These are phyloP conservation scores for Elachura formosa DNA, from an alignment of 2,113 vertebrate genomes.

Conservation along the genomic window DNA sequence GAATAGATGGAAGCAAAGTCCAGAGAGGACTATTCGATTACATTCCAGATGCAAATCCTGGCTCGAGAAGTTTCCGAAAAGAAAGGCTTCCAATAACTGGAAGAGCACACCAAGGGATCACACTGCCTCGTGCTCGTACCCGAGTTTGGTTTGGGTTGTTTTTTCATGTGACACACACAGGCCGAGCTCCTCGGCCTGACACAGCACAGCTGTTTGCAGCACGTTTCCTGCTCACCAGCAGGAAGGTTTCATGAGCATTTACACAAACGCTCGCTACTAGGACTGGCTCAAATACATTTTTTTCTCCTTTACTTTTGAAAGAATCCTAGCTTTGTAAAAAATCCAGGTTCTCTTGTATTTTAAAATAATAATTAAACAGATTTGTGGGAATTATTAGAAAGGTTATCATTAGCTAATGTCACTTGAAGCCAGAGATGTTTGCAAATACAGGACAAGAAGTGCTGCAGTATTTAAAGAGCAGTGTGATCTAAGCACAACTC, in stretches of 20 bases:
- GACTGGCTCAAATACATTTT: neutral
- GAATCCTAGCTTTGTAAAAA: neutral
- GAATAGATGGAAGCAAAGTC: neutral
- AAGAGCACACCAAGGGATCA: neutral
- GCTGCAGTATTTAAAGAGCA: neutral
- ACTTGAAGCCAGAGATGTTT: neutral
- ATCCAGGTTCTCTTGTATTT: neutral
- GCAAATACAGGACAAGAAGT: neutral
- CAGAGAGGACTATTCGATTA: neutral
- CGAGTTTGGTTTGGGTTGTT: neutral
- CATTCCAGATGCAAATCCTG: conserved; percentile 12
- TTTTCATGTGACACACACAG: neutral
- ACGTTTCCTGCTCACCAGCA: neutral
- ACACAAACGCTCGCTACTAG: neutral
- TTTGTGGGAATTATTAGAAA: neutral
- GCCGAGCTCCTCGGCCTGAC: neutral
- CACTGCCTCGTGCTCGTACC: neutral
- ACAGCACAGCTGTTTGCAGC: neutral
- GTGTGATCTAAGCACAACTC: neutral
- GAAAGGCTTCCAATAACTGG: neutral
- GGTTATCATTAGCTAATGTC: neutral
- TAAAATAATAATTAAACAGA: neutral
- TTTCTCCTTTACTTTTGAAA: neutral
- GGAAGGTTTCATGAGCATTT: neutral
- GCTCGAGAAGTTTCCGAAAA: neutral